Percentiles rank a stretch among this genome's conserved stretches.
These are phyloP conservation scores for Hippocampus zosterae DNA, from an alignment of 2,113 vertebrate species.

Conservation along the genomic window DNA sequence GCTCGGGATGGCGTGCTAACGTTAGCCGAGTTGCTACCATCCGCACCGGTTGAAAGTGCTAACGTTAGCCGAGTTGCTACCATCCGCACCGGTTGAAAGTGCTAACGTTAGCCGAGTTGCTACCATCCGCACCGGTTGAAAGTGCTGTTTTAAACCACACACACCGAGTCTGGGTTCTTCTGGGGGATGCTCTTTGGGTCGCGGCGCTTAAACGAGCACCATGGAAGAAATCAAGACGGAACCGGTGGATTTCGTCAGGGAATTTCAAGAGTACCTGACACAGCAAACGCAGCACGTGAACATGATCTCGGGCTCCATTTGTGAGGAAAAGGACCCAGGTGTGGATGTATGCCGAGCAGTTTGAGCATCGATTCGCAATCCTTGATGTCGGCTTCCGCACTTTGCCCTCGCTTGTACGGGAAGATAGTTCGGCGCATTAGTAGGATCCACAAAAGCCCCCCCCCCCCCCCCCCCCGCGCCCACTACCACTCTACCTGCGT, in stretches of 20 bases:
- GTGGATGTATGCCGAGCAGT: background rate
- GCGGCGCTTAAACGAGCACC: background rate
- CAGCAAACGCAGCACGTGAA: slow-evolving; percentile 99
- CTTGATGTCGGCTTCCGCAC: no score
- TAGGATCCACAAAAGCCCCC: no score
- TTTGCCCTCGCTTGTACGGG: no score
- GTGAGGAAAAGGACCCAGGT: slow-evolving; percentile 83
- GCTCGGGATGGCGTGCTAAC: slow-evolving; percentile 2
- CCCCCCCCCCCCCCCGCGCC: no score
- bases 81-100: background rate
- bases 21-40: background rate
- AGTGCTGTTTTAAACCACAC: background rate
- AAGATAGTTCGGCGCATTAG: no score
- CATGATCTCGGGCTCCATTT: slow-evolving; percentile 97
- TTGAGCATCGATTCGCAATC: no score
- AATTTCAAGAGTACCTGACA: slow-evolving; percentile 97
- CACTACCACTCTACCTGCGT: no score
- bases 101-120: slow-evolving; percentile 5
- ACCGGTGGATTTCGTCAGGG: slow-evolving; percentile 95
- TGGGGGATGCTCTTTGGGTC: background rate
- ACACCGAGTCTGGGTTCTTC: background rate
- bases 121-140: background rate
- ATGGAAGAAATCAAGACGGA: slow-evolving; percentile 83
- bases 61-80: background rate
- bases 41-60: background rate